Base-by-base conservation (phyloP, 1,140 invertebrate genomes). In the Druon quercuslanigerum region DNA sequence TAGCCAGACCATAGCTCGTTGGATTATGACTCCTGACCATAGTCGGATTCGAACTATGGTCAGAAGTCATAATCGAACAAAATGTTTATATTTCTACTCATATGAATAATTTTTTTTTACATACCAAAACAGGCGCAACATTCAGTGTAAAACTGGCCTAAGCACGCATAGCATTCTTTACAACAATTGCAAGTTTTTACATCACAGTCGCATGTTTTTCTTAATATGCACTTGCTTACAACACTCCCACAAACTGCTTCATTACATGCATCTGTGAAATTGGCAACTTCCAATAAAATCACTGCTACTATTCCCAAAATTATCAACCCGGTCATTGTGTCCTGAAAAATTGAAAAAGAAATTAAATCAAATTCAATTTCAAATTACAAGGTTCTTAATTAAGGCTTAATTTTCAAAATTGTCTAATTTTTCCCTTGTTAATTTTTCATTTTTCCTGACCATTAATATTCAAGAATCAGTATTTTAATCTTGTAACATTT, bases 81-180 rank as follows among this genome's bases (percentile, higher is more conserved):
- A n/a, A n/a, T n/a, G n/a, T n/a, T n/a, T 11, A 46, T 1, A 46
- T 46, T 46, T 11, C 40, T 46, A 46, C 7, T 46, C 0, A 7
- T 46, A 9, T 56, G 52, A 51, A 19, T 70, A 60, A 60, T 13
- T 33, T 66, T 50, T 13, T n/a, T 13, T n/a, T 71, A 90, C 95
- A 93, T 91, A 96, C 96, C 96, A 82, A 98, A 95, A 92, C 97
- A 98, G 66, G 96, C 96, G 87, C 97, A 98, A 89, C 97, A 98
- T 89, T 98, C 96, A 76, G 93, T 94, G 86, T 96, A 98, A 8
- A 97, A 90, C 83, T 95, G 94, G 81, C 95, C 95, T 46, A 98
- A 92, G 85, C 97, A 98, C 79, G 94, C 94, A 77, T 94, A 95
- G 85, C 97, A 98, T 83, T 97, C 96, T 84, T 95, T 95, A 88